phyloP scores from a whole-genome alignment of 2,888 invertebrate species.

The Tipula confusa region DNA sequence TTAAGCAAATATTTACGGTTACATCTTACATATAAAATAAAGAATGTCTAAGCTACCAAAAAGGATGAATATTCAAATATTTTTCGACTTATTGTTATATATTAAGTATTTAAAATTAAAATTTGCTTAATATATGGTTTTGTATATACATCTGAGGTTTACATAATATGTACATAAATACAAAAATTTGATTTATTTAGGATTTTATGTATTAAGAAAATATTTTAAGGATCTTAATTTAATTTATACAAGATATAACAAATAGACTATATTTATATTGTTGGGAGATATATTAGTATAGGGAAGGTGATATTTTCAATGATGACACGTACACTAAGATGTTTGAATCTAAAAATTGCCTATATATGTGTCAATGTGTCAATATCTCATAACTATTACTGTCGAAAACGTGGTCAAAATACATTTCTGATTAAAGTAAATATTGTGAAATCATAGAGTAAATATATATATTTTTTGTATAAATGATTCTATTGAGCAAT shows the following conservation, averaged over 20 bases:
- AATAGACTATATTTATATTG: not conserved
- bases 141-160: not conserved
- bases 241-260: not conserved
- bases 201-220: not conserved
- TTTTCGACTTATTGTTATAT: no score
- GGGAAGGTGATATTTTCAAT: no score
- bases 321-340: no score
- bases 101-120: not conserved
- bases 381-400: no score
- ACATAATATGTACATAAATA: not conserved
- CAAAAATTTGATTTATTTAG: not conserved
- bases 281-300: not conserved
- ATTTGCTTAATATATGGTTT: conserved; percentile 12
- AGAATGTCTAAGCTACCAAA: not conserved
- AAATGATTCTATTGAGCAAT: no score
- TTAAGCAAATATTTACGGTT: not conserved
- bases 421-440: no score
- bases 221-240: not conserved
- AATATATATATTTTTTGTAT: no score
- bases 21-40: not conserved
- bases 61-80: conserved; percentile 12
- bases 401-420: no score
- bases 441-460: no score
- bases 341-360: no score
- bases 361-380: no score